Percentiles rank a stretch among this genome's conserved stretches.
Conservation (phyloP, 2,113 vertebrate species). For the Smithornis capensis region DNA sequence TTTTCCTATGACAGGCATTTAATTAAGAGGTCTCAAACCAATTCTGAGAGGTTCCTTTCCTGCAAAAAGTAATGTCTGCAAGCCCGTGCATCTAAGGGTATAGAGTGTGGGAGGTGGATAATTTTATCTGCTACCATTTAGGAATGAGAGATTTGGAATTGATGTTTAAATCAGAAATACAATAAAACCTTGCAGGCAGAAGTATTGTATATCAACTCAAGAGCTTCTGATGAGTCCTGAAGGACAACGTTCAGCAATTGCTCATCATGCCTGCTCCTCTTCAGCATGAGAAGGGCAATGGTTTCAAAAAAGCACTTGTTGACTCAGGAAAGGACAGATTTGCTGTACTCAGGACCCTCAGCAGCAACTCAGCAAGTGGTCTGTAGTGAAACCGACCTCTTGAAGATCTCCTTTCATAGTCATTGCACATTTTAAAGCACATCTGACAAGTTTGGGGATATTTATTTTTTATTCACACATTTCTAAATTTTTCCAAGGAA, state of each 20-base stretch:
- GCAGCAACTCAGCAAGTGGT: background rate
- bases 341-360: background rate
- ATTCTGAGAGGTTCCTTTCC: background rate
- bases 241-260: background rate
- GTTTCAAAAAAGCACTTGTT: background rate
- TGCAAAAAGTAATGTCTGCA: background rate
- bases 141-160: background rate
- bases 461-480: background rate
- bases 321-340: background rate
- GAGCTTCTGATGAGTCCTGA: background rate
- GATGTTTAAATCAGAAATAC: background rate
- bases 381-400: background rate
- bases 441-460: background rate
- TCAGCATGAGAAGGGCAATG: background rate
- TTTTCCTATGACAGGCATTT: background rate
- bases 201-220: background rate
- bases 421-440: background rate
- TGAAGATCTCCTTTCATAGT: background rate
- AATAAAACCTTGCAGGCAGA: background rate
- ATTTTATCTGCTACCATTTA: background rate
- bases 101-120: background rate
- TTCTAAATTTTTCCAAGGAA: background rate
- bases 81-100: background rate
- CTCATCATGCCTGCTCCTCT: background rate
- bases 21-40: background rate